Evolutionary conservation across 2,113 vertebrate species (phyloP).

Genomic region (Saguinus midas): DNA sequence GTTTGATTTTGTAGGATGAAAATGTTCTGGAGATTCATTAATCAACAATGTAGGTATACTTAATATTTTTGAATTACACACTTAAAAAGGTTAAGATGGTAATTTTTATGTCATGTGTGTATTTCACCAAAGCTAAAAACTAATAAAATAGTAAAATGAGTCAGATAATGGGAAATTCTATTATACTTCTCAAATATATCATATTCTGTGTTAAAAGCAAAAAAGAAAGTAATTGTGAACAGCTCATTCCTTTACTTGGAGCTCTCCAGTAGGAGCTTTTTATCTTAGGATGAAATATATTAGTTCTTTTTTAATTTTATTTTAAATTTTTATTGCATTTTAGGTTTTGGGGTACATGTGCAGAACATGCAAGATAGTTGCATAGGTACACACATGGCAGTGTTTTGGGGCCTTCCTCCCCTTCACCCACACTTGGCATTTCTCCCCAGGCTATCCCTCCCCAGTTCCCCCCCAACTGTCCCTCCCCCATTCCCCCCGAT

Average conservation of each 20-base stretch:
- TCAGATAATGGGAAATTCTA: neutral
- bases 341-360: no score
- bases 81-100: neutral
- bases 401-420: no score
- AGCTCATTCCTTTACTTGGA: neutral
- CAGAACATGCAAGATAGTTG: no score
- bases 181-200: neutral
- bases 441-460: no score
- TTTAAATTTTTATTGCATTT: no score
- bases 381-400: no score
- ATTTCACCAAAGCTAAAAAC: neutral
- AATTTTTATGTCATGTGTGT: neutral
- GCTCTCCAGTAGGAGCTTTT: neutral
- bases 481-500: no score
- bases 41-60: neutral
- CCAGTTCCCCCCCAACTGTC: no score
- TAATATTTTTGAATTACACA: neutral
- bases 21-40: neutral
- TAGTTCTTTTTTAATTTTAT: neutral
- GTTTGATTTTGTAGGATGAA: neutral
- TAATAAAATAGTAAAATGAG: neutral
- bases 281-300: neutral
- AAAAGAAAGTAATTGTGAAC: neutral
- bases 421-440: no score
- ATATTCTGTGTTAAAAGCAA: neutral